These are phyloP conservation scores for Lutjanus campechanus DNA, from an alignment of 2,797 vertebrate genomes.

Conservation along the genomic window DNA sequence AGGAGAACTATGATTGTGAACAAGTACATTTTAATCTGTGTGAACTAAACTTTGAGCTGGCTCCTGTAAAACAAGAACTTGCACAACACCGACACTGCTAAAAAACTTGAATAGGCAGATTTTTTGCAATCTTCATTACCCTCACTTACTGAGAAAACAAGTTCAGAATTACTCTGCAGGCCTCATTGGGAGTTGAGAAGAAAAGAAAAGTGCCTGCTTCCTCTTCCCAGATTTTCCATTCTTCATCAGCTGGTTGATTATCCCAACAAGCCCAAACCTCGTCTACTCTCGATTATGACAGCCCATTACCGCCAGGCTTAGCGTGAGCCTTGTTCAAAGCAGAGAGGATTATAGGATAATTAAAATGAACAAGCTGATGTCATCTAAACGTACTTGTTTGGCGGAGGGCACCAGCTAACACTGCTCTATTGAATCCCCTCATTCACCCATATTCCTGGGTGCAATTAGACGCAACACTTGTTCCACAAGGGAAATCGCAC, in stretches of 20 bases:
- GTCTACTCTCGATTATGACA: slow-evolving; percentile 50
- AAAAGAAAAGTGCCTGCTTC: slow-evolving; percentile 22
- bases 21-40: no score
- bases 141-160: slow-evolving; percentile 20
- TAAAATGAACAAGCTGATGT: slow-evolving; percentile 72
- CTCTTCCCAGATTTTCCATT: slow-evolving; percentile 33
- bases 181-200: slow-evolving; percentile 13
- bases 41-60: no score
- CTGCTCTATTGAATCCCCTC: slow-evolving; percentile 32
- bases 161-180: neutral
- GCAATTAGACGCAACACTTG: slow-evolving; percentile 55
- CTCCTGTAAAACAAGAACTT: no score
- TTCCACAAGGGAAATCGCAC: slow-evolving; percentile 32
- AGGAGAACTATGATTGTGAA: no score
- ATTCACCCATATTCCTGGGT: slow-evolving; percentile 49
- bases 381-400: slow-evolving; percentile 65
- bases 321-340: slow-evolving; percentile 60
- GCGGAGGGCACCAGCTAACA: slow-evolving; percentile 29
- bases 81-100: neutral
- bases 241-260: slow-evolving; percentile 57
- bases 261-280: slow-evolving; percentile 56
- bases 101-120: neutral
- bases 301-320: slow-evolving; percentile 62
- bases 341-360: slow-evolving; percentile 63
- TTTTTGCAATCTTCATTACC: neutral